Evolutionary conservation across 2,113 vertebrate genomes (phyloP).

Genomic region (Pipra filicauda): DNA sequence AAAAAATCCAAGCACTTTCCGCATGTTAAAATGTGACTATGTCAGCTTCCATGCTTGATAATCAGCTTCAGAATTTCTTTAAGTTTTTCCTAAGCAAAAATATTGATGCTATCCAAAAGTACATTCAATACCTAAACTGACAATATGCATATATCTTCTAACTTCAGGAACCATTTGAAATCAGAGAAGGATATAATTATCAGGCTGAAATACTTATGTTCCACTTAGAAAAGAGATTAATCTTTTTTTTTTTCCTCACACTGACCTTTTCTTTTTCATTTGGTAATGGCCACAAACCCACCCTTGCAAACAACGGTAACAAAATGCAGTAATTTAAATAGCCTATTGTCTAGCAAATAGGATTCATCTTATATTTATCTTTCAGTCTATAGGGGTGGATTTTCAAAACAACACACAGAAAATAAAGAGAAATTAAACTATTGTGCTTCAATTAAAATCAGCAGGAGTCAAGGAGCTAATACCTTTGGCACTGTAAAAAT

Average conservation of each 20-base stretch:
- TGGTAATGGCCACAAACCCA: not conserved
- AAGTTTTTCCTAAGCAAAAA: not conserved
- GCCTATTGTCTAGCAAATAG: not conserved
- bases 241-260: not conserved
- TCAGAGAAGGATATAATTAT: not conserved
- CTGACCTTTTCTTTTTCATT: not conserved
- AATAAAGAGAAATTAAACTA: constrained; percentile 15
- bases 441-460: not conserved
- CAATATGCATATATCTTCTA: not conserved
- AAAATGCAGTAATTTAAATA: not conserved
- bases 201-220: not conserved
- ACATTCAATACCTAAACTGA: not conserved
- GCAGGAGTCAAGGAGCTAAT: not conserved
- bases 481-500: not conserved
- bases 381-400: not conserved
- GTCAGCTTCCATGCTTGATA: not conserved
- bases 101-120: not conserved
- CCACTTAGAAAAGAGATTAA: not conserved
- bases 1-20: not conserved
- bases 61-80: not conserved
- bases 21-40: not conserved
- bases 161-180: not conserved
- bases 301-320: not conserved
- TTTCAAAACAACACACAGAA: constrained; percentile 11
- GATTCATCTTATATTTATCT: not conserved